Percentiles rank a stretch among this genome's conserved stretches.
phyloP scores from a whole-genome alignment of 1,140 invertebrate genomes.

The Meteorus sp. region DNA sequence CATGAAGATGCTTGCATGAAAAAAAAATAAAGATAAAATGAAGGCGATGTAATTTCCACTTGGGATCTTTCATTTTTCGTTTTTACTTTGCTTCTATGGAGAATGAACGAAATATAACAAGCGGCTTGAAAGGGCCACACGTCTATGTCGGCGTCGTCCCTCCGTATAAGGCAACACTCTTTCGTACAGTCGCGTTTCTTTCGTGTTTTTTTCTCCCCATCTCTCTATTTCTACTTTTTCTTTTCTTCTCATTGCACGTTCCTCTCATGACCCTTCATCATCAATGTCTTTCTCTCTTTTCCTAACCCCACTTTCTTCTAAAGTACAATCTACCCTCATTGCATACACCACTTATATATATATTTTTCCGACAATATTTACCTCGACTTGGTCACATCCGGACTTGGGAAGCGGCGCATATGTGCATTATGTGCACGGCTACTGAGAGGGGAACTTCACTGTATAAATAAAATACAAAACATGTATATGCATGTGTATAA shows the following conservation, averaged over 20 bases:
- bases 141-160: no score
- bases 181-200: no score
- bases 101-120: conserved; percentile 20
- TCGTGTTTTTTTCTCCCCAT: no score
- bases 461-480: no score
- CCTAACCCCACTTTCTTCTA: not conserved
- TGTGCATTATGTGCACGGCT: conserved; percentile 7
- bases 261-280: no score
- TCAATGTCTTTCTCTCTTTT: not conserved
- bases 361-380: conserved; percentile 26
- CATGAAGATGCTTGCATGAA: not conserved
- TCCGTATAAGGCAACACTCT: no score
- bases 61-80: conserved; percentile 5
- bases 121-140: conserved; percentile 1
- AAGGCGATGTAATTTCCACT: conserved; percentile 16
- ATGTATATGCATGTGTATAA: not conserved
- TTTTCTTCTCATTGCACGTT: not conserved
- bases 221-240: not conserved
- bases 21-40: not conserved
- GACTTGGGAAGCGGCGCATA: conserved; percentile 11
- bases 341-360: not conserved
- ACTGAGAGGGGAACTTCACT: no score
- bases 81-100: no score
- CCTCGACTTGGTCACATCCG: conserved; percentile 18
- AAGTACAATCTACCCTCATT: not conserved